Evolutionary conservation across 2,113 vertebrate species (phyloP).

Genomic region (Xyrauchen texanus): DNA sequence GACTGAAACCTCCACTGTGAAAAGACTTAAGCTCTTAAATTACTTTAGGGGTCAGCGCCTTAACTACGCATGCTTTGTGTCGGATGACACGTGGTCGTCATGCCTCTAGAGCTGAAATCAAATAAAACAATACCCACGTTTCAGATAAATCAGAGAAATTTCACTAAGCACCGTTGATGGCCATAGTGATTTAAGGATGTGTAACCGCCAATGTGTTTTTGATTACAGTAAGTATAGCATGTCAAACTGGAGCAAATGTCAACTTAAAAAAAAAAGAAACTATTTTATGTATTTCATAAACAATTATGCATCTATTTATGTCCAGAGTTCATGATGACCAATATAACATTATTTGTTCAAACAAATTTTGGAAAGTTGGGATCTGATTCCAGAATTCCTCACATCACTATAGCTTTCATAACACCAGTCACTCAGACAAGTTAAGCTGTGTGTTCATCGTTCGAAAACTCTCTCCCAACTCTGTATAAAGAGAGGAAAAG

Average conservation of each 20-base stretch:
- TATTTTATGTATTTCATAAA: no score
- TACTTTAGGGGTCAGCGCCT: slow-evolving; percentile 69
- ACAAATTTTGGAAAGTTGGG: not conserved
- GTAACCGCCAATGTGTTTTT: slow-evolving; percentile 45
- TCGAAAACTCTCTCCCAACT: slow-evolving; percentile 4
- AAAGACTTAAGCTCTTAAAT: slow-evolving; percentile 67
- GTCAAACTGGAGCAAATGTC: no score
- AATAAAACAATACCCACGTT: slow-evolving; percentile 72
- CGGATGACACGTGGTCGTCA: slow-evolving; percentile 62
- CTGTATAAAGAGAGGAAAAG: slow-evolving; percentile 3
- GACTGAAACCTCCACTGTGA: slow-evolving; percentile 60
- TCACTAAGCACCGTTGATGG: slow-evolving; percentile 67
- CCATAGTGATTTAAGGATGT: slow-evolving; percentile 67
- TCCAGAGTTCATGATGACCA: not conserved
- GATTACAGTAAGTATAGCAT: no score
- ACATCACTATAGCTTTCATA: slow-evolving; percentile 8
- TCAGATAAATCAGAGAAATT: slow-evolving; percentile 53
- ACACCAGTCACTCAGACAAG: slow-evolving; percentile 1
- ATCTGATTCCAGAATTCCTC: not conserved
- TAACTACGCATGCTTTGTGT: slow-evolving; percentile 58
- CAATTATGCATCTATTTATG: not conserved
- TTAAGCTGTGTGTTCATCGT: not conserved
- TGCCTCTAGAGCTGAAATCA: slow-evolving; percentile 69
- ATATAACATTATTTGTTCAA: not conserved
- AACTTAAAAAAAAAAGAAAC: no score